Conservation (phyloP, 2,797 vertebrate species). For the Calcarius lapponicus region DNA sequence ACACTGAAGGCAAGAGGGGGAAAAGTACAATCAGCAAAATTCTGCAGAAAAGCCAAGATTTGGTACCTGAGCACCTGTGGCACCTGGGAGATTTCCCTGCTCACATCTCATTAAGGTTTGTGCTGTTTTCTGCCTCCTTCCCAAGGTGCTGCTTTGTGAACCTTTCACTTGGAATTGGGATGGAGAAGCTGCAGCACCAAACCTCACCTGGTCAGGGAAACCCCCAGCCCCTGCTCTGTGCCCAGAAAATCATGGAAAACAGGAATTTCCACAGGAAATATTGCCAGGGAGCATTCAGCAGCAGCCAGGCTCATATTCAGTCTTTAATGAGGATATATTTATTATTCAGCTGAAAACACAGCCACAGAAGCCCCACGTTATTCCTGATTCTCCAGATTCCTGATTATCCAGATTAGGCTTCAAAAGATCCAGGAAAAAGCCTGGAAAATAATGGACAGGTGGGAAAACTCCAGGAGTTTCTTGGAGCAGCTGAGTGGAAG, state of each 20-base stretch:
- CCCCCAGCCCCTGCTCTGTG: neutral
- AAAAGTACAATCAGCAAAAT: neutral
- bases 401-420: neutral
- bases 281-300: neutral
- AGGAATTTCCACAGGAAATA: neutral
- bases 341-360: neutral
- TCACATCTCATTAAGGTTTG: neutral
- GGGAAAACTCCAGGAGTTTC: neutral
- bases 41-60: neutral
- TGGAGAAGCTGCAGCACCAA: neutral
- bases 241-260: rapidly evolving
- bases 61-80: neutral
- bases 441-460: neutral
- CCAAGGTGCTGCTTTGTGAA: neutral
- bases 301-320: neutral
- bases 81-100: neutral
- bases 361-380: rapidly evolving
- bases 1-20: neutral
- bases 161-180: rapidly evolving
- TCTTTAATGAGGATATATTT: rapidly evolving
- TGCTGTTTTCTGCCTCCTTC: neutral
- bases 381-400: neutral
- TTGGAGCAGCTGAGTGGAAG: neutral
- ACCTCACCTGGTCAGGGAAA: neutral
- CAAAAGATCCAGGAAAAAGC: neutral